Percentiles rank a stretch among this genome's conserved stretches.
phyloP scores from a whole-genome alignment of 30 jellyfish, hydroid and myxozoan species.

The Cassiopea xamachana region DNA sequence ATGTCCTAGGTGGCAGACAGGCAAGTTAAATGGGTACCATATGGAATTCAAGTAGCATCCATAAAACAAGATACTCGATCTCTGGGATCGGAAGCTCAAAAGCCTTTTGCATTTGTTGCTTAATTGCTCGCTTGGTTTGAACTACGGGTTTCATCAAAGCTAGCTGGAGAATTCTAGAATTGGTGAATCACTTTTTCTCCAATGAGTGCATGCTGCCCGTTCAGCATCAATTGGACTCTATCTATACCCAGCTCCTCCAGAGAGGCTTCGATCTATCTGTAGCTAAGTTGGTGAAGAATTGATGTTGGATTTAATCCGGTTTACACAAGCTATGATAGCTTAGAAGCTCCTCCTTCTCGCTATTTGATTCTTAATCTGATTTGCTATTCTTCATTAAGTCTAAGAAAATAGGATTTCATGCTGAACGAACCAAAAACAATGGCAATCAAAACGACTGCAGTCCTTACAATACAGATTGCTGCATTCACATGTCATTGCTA shows the following conservation, averaged over 20 bases:
- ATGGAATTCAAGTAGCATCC: too few relatives aligned
- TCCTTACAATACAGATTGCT: constrained; percentile 63
- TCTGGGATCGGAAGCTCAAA: too few relatives aligned
- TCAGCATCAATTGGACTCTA: background rate
- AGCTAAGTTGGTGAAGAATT: constrained; percentile 2
- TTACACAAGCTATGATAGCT: constrained; percentile 76
- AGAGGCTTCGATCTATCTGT: background rate
- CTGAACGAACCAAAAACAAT: constrained; percentile 54
- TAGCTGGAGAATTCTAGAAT: too few relatives aligned
- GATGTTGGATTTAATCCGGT: constrained; percentile 59
- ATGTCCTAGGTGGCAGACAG: too few relatives aligned
- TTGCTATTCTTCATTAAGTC: constrained; percentile 63
- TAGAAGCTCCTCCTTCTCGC: constrained; percentile 82
- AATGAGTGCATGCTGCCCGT: too few relatives aligned
- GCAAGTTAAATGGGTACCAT: too few relatives aligned
- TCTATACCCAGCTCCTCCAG: background rate
- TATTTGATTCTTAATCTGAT: constrained; percentile 72
- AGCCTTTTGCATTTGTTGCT: too few relatives aligned
- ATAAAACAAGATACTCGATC: too few relatives aligned
- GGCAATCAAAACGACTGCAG: constrained; percentile 46
- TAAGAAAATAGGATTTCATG: constrained; percentile 69
- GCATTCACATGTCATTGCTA: constrained; percentile 79
- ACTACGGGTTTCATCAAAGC: too few relatives aligned
- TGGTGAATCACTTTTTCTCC: too few relatives aligned
- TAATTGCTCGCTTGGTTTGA: too few relatives aligned